A percentile compares a stretch with the other conserved stretches of the same genome.
Evolutionary conservation across 2,888 invertebrate genomes (phyloP).

Genomic region (Dione juno): DNA sequence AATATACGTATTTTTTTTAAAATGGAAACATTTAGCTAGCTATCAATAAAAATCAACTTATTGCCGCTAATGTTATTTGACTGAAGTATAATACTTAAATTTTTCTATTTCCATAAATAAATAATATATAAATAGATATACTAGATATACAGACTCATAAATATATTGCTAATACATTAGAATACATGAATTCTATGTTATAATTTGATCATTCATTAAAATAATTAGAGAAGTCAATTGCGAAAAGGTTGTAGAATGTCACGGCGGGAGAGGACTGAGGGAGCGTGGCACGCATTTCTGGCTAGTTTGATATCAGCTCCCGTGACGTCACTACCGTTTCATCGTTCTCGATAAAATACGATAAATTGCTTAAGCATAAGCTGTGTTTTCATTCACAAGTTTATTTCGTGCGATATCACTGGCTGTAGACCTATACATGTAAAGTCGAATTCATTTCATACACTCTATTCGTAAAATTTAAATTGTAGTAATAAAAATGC

Average conservation of each 20-base stretch:
- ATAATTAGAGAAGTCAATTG: conserved; percentile 28
- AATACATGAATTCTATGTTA: too few relatives aligned
- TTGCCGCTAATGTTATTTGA: not conserved
- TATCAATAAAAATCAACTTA: not conserved
- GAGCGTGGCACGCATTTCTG: conserved; percentile 80
- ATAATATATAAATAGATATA: not conserved
- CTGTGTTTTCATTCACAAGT: conserved; percentile 29
- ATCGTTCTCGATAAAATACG: conserved; percentile 59
- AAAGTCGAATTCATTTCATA: not conserved
- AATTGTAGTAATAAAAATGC: not conserved
- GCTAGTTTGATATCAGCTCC: conserved; percentile 80
- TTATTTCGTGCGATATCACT: conserved; percentile 8
- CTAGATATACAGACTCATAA: not conserved
- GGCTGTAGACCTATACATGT: not conserved
- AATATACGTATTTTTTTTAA: not conserved
- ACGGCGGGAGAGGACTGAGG: conserved; percentile 69
- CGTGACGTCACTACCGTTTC: conserved; percentile 75
- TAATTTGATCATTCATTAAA: not conserved
- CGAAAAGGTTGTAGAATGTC: conserved; percentile 69
- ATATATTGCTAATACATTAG: not conserved
- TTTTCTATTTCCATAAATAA: not conserved
- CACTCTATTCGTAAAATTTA: not conserved
- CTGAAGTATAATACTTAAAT: not conserved
- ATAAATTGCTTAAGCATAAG: conserved; percentile 44
- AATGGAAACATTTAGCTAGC: not conserved